Base-by-base conservation (phyloP, 92 coral and sea anemone genomes). In the Bergia sp. region DNA sequence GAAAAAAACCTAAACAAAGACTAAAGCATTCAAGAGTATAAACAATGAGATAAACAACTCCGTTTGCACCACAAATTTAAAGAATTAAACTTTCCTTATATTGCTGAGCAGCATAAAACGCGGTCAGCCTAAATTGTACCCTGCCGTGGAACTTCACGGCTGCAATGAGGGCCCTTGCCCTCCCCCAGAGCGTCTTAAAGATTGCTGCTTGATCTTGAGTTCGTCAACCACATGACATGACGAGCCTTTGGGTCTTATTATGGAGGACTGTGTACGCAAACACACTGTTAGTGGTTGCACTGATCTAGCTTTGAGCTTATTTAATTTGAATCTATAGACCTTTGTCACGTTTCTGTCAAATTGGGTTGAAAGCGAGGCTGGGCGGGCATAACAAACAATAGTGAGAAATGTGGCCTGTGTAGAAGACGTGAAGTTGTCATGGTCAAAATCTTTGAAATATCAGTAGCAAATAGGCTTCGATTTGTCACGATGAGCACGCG, bases 201-300 rank as follows among this genome's bases (percentile, higher is more conserved):
- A 93, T 85, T 89, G 90, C 77, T 89, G 98, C 65, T 81, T 91
- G 40, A 82, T 45, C 57, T 40, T 88, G 76, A 95, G 90, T 65
- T 95, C 98, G 15, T 95, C 91, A 23, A 89, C 89, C 75, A 95
- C 88, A 67, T 90, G 94, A 39, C 86, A 89, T 9, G 98, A 90
- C 53, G 98, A 95, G 57, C 96, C 98, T 53, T 85, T 76, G 37
- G 92, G 90, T 73, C 98, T 87, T 10, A 95, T 90, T 29, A 84
- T 73, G 81, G 82, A 88, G 7, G 98, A 95, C 98, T 95, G 94
- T 65, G 67, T 67, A 89, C 5, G 37, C 21, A 58, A 73, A 43
- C 37, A 29, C 21, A 36, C 16, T 10, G 20, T 36, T 73, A 73
- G 77, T 73, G 38, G 81, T 77, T 3, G 29, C 3, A 41, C 10